Percentiles rank a stretch among this genome's conserved stretches.
Evolutionary conservation across 2,113 vertebrate species (phyloP).

Genomic region (Phrynocephalus versicolor): DNA sequence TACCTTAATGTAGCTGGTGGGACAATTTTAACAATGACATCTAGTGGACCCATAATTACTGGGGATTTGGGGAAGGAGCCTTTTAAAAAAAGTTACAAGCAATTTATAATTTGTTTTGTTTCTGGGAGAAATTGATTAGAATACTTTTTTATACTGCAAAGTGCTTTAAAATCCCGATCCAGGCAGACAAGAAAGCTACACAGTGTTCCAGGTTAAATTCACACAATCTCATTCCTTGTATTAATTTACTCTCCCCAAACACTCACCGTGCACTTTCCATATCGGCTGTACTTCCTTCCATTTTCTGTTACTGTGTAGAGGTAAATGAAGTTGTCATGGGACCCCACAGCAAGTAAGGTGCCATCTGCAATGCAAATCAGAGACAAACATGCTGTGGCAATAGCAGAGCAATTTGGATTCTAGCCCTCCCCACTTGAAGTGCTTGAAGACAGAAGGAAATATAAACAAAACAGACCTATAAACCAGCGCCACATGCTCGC

Average conservation of each 20-base stretch:
- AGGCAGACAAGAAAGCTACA: not conserved
- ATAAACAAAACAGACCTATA: not conserved
- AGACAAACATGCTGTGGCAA: conserved; percentile 37
- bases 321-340: conserved; percentile 99
- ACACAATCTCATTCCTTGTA: not conserved
- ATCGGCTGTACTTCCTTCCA: conserved; percentile 94
- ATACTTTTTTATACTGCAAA: not conserved
- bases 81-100: not conserved
- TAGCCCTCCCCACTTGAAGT: not conserved
- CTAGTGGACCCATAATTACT: not conserved
- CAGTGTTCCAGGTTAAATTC: not conserved
- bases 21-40: not conserved
- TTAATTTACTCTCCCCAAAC: conserved; percentile 1
- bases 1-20: not conserved
- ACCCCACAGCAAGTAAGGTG: conserved; percentile 91
- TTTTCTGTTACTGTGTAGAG: conserved; percentile 93
- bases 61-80: too few relatives aligned
- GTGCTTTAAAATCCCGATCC: not conserved
- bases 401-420: not conserved
- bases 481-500: not conserved
- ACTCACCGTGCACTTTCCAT: conserved; percentile 94
- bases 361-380: conserved; percentile 82
- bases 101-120: not conserved
- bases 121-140: not conserved
- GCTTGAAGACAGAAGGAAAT: not conserved